A percentile compares a stretch with the other conserved stretches of the same genome.
Conservation (phyloP, 2,113 vertebrate species). For the Gasterosteus nipponicus region DNA sequence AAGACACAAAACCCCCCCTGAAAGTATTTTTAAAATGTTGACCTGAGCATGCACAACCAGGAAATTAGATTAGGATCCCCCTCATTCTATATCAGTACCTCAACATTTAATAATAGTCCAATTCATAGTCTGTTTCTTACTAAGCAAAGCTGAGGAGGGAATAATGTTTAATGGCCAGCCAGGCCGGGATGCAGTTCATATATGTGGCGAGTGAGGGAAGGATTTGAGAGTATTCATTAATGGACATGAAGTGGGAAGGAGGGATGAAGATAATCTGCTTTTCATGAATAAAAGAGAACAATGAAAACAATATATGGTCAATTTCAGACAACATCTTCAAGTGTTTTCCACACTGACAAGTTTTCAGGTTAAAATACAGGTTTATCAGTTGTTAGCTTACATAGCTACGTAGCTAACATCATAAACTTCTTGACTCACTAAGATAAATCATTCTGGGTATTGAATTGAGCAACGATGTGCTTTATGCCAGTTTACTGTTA, state of each 20-base stretch:
- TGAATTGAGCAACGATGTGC: background rate
- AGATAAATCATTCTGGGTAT: too few relatives aligned
- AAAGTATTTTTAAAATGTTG: constrained; percentile 50
- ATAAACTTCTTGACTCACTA: too few relatives aligned
- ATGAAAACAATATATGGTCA: background rate
- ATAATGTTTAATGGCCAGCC: constrained; percentile 53
- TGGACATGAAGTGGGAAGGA: constrained; percentile 42
- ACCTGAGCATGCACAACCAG: constrained; percentile 55
- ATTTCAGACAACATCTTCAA: constrained; percentile 1
- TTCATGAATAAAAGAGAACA: background rate
- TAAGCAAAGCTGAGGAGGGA: constrained; percentile 28
- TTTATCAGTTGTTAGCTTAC: background rate
- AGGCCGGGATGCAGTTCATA: constrained; percentile 55
- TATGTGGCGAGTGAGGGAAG: constrained; percentile 34
- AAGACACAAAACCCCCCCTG: background rate
- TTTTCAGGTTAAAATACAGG: background rate
- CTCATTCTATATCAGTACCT: constrained; percentile 40
- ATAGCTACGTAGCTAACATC: too few relatives aligned
- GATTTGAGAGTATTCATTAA: constrained; percentile 64
- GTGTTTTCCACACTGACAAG: constrained; percentile 4
- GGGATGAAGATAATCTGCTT: constrained; percentile 23
- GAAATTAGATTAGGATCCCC: constrained; percentile 65
- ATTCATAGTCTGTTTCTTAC: constrained; percentile 39
- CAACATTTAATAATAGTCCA: constrained; percentile 24
- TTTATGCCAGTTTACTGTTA: background rate